Conservation (phyloP, 2,888 invertebrate genomes). For the Dimorphilus gyrociliatus region DNA sequence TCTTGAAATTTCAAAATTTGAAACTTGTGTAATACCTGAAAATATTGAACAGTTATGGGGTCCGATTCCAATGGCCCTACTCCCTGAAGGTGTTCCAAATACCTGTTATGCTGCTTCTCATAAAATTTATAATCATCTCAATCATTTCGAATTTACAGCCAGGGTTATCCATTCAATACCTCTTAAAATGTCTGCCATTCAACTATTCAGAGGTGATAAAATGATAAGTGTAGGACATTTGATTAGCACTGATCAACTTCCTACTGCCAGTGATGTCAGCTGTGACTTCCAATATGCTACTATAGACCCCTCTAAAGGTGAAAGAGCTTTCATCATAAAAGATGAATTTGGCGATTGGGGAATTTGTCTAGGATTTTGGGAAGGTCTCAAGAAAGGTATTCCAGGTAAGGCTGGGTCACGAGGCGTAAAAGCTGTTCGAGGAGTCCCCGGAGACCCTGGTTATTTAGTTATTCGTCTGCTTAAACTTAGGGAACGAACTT, state of each 20-base stretch:
- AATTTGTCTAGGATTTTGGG: constrained; percentile 39
- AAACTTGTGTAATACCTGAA: constrained; percentile 33
- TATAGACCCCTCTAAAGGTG: constrained; percentile 34
- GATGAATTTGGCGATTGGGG: constrained; percentile 41
- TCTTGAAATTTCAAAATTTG: constrained; percentile 30
- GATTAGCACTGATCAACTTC: constrained; percentile 39
- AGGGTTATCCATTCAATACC: constrained; percentile 40
- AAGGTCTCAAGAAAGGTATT: constrained; percentile 30
- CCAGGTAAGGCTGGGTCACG: constrained; percentile 20
- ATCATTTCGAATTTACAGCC: constrained; percentile 32
- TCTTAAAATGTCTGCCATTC: constrained; percentile 39
- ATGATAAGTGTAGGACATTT: constrained; percentile 40
- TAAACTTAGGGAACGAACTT: constrained; percentile 11
- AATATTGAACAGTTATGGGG: constrained; percentile 31
- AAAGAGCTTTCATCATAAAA: constrained; percentile 39
- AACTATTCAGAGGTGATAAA: constrained; percentile 36
- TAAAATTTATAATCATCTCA: constrained; percentile 24
- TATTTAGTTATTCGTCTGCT: constrained; percentile 21
- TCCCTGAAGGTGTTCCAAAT: constrained; percentile 26
- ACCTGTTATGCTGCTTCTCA: constrained; percentile 32
- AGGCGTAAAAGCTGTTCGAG: constrained; percentile 13
- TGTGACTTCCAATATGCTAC: constrained; percentile 23
- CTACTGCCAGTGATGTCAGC: constrained; percentile 14
- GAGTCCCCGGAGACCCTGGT: constrained; percentile 28
- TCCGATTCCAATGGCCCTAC: constrained; percentile 25